These are phyloP conservation scores for Bambusicola thoracicus DNA, from an alignment of 2,113 vertebrate genomes.

Conservation along the genomic window DNA sequence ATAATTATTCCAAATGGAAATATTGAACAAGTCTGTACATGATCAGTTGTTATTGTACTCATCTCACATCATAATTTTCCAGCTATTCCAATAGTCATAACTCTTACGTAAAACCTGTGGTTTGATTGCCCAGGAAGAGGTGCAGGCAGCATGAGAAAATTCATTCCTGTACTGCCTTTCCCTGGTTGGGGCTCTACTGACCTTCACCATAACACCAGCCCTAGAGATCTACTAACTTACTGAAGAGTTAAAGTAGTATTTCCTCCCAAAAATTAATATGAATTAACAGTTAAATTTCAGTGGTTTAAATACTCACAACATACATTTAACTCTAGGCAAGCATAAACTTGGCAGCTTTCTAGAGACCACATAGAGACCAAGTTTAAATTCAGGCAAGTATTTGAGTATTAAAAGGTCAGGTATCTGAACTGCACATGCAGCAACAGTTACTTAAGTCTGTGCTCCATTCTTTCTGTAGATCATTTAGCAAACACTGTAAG, in stretches of 20 bases:
- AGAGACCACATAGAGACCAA: too few relatives aligned
- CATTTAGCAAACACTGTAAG: neutral
- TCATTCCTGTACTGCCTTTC: neutral
- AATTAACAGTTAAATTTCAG: neutral
- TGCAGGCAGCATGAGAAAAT: neutral
- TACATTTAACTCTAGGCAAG: neutral
- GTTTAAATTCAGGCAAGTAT: neutral
- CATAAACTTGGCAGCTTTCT: neutral
- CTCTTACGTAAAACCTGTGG: neutral
- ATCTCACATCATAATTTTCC: neutral
- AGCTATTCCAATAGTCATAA: accelerated
- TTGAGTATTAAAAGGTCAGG: neutral
- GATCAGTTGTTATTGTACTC: neutral
- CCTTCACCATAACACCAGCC: neutral
- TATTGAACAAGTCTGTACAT: neutral
- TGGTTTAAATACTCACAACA: neutral
- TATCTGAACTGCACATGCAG: neutral
- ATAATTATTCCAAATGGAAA: neutral
- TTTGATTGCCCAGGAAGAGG: neutral
- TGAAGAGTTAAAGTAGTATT: neutral
- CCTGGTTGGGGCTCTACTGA: neutral
- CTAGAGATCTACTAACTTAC: neutral
- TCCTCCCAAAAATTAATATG: neutral
- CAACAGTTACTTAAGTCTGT: neutral
- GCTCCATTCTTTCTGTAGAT: neutral